These are phyloP conservation scores for Harpalus rubripes DNA, from an alignment of 2,888 invertebrate species.

Conservation along the genomic window DNA sequence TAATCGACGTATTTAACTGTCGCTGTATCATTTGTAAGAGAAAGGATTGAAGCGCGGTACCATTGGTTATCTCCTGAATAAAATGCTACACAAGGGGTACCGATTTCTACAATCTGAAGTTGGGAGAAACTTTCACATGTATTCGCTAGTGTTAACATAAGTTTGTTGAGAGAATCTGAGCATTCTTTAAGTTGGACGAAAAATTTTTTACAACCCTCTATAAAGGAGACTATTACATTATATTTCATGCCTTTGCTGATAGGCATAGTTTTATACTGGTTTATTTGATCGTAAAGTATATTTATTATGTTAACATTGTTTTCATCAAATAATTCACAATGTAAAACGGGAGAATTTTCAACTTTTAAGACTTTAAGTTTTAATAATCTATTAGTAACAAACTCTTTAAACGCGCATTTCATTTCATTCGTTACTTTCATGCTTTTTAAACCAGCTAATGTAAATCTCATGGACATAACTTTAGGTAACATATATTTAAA, in stretches of 20 bases:
- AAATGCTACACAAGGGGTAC: conserved; percentile 87
- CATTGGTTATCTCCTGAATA: conserved; percentile 90
- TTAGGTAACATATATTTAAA: conserved; percentile 85
- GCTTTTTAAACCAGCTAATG: conserved; percentile 84
- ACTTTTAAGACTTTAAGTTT: conserved; percentile 84
- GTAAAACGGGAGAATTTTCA: conserved; percentile 85
- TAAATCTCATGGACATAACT: conserved; percentile 88
- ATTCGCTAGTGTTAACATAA: conserved; percentile 84
- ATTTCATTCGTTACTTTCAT: conserved; percentile 80
- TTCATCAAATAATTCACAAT: conserved; percentile 85
- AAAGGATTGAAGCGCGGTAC: conserved; percentile 91
- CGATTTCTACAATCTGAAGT: conserved; percentile 77
- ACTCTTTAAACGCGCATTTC: conserved; percentile 85
- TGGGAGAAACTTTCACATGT: conserved; percentile 77
- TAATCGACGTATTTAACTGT: conserved; percentile 94
- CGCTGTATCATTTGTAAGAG: conserved; percentile 75
- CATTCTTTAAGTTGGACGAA: conserved; percentile 85
- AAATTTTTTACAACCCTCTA: conserved; percentile 86
- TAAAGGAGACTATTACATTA: conserved; percentile 82
- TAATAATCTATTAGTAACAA: conserved; percentile 83
- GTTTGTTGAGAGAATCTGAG: conserved; percentile 80
- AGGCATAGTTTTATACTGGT: conserved; percentile 71
- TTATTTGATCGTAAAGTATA: conserved; percentile 69
- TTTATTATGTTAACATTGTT: conserved; percentile 71
- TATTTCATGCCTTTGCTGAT: conserved; percentile 75